Base-by-base conservation (phyloP, 1,140 invertebrate genomes). In the Magallana gigas region DNA sequence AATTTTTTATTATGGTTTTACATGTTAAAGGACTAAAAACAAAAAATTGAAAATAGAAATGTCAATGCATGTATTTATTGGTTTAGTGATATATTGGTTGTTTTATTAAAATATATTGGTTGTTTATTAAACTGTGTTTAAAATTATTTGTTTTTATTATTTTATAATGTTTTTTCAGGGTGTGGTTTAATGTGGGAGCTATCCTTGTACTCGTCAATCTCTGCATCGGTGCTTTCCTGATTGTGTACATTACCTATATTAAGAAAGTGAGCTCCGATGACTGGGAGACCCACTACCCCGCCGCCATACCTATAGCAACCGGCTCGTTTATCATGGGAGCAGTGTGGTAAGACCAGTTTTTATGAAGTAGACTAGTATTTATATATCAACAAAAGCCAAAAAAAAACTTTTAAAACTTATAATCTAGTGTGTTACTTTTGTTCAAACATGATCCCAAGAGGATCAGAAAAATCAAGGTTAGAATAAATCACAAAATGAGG, bases 251-350 rank as follows among this genome's bases (percentile, higher is more conserved):
- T 56, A 92, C 92, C 2, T 92, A 85, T 56, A 88, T 94, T 48
- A 95, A 94, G 90, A 94, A 94, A 85, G 85, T 95, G 6, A 89
- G 86, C 81, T 91, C 93, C 36, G 93, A 94, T 86, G 88, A 95
- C n/a, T 95, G 94, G 94, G 94, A 94, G 82, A 92, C 84, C 64
- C 83, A 60, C 14, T 94, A 93, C 87, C 94, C 94, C 9, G 86
- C 90, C 18, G 92, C 92, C 16, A 94, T 95, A 64, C 94, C 94
- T 8, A 88, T 94, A 58, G 94, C 94, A 1, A 94, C 94, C 48
- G 94, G 90, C 16, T 85, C 88, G 11, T 95, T 94, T 89, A 88
- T 94, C 48, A 36, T 93, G 68, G 94, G 94, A 58, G 91, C 91
- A 23, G 88, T 94, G 68, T 92, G 92, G 94, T 95, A 92, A 83